Evolutionary conservation across 2,797 vertebrate species (phyloP).

Genomic region (Emys orbicularis): DNA sequence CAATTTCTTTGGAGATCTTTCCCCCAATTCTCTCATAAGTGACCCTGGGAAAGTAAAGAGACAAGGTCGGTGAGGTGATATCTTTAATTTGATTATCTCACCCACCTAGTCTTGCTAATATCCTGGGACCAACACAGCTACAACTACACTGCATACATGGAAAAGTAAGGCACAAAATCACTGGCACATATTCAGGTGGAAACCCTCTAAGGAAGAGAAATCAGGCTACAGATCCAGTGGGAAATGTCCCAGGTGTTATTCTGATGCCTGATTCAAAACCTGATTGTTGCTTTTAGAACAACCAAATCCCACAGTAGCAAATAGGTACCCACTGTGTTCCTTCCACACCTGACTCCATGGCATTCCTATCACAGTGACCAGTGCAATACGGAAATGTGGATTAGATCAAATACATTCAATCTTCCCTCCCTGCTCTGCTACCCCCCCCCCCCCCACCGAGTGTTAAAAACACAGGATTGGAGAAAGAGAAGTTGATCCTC

Average conservation of each 20-base stretch:
- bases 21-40: background rate
- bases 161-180: background rate
- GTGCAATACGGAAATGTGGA: background rate
- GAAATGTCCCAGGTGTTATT: background rate
- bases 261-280: background rate
- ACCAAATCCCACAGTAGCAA: background rate
- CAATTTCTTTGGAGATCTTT: background rate
- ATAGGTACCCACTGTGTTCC: background rate
- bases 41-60: background rate
- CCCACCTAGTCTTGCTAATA: background rate
- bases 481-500: background rate
- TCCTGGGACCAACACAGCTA: too few relatives aligned
- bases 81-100: background rate
- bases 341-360: background rate
- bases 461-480: background rate
- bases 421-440: background rate
- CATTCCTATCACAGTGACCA: background rate
- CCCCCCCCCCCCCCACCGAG: accelerated
- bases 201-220: background rate
- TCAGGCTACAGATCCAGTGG: background rate
- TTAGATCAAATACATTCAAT: background rate
- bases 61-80: background rate
- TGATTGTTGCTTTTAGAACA: background rate
- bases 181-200: background rate
- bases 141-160: too few relatives aligned